Base-by-base conservation (phyloP, 2,888 invertebrate genomes). In the Ectobius pallidus region DNA sequence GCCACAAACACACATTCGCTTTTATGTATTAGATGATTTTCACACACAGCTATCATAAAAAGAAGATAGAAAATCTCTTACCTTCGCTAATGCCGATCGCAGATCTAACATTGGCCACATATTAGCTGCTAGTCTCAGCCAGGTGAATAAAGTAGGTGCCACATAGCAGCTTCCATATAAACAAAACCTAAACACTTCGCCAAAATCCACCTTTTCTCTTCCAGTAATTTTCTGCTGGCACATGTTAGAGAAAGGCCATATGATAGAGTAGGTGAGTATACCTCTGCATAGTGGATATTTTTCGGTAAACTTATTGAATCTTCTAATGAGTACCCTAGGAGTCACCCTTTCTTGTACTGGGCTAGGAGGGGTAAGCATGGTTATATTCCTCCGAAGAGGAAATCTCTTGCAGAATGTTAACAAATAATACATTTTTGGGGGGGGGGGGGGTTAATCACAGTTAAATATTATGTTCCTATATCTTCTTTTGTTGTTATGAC, bases 121-220 rank as follows among this genome's bases (percentile, higher is more conserved):
- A 69, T 87, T 85, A 77, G 88, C 89, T n/a, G 93, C 91, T 68
- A 93, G 82, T 80, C 89, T 90, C 62, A 95, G 84, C 94, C 94
- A 94, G 71, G 88, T 87, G 79, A 92, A 94, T 0, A 94, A 83
- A 4, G 92, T 92, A 16, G 94, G 94, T 0, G 94, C 94, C 22
- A 92, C 92, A 82, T 91, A 93, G 63, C 91, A 87, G 9, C 91
- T 89, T n/a, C 94, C 94, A 82, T 92, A 94, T 67, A 93, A 79
- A 79, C 92, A 90, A 83, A 91, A 95, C 74, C 93, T 86, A 44
- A 89, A 82, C 76, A 90, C 89, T 80, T 92, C 88, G 82, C 77
- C 72, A 46, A 75, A 76, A 71, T 83, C 82, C 14, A 83, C 71
- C 72, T 82, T 78, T 69, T 78, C 34, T 84, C 87, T 89, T 65